Percentiles rank a stretch among this genome's conserved stretches.
Conservation (phyloP, 2,888 invertebrate genomes). For the Amphipoea oculea region DNA sequence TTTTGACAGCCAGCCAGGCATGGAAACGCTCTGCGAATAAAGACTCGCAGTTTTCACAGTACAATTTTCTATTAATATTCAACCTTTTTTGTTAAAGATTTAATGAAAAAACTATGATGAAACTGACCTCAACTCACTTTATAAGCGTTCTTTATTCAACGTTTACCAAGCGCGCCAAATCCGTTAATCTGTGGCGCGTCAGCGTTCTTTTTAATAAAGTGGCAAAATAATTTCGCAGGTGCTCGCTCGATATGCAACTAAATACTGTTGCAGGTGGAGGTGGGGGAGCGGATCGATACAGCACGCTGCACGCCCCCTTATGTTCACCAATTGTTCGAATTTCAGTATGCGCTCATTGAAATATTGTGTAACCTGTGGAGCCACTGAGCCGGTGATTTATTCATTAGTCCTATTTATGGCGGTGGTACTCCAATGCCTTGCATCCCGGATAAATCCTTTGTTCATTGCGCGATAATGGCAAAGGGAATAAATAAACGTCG, state of each 20-base stretch:
- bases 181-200: constrained; percentile 45
- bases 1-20: constrained; percentile 56
- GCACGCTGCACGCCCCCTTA: constrained; percentile 54
- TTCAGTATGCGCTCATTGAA: constrained; percentile 62
- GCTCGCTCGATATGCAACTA: constrained; percentile 57
- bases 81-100: constrained; percentile 29
- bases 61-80: constrained; percentile 24
- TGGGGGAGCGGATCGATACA: constrained; percentile 65
- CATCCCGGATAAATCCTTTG: constrained; percentile 53
- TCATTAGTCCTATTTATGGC: constrained; percentile 54
- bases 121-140: constrained; percentile 31
- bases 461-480: constrained; percentile 48
- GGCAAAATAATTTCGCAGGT: constrained; percentile 47
- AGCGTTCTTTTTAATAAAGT: constrained; percentile 56
- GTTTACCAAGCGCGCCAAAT: constrained; percentile 39
- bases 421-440: constrained; percentile 30
- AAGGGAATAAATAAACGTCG: constrained; percentile 56
- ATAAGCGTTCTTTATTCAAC: constrained; percentile 38
- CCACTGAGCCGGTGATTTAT: constrained; percentile 61
- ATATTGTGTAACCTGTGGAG: constrained; percentile 66
- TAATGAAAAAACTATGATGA: constrained; percentile 36
- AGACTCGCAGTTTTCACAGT: constrained; percentile 33
- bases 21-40: constrained; percentile 29
- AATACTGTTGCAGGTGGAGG: constrained; percentile 62
- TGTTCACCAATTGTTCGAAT: constrained; percentile 64